These are phyloP conservation scores for Calephelis virginiensis DNA, from an alignment of 1,140 invertebrate genomes.

Conservation along the genomic window DNA sequence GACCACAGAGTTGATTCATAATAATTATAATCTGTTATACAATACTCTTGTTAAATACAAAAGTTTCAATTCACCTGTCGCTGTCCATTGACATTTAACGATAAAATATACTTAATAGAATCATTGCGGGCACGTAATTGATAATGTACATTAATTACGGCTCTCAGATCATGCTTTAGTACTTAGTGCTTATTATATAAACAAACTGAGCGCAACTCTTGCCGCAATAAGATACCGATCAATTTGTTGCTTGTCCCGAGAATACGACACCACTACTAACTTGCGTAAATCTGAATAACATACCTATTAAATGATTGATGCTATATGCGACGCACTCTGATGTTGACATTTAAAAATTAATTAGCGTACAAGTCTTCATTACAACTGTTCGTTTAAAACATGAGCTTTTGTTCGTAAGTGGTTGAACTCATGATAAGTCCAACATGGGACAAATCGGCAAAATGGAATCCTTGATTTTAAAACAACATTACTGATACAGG, in stretches of 20 bases:
- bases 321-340: neutral
- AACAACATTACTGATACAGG: too few relatives aligned
- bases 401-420: too few relatives aligned
- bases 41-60: too few relatives aligned
- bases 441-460: too few relatives aligned
- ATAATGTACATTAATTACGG: constrained; percentile 10
- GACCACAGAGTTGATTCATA: neutral
- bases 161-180: constrained; percentile 24
- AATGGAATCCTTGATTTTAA: too few relatives aligned
- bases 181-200: constrained; percentile 36
- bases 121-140: constrained; percentile 9
- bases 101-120: constrained; percentile 14
- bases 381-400: too few relatives aligned
- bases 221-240: constrained; percentile 34
- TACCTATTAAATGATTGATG: constrained; percentile 29
- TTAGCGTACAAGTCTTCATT: too few relatives aligned
- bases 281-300: constrained; percentile 29
- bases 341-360: neutral
- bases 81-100: neutral
- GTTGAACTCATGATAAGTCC: too few relatives aligned
- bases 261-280: constrained; percentile 31
- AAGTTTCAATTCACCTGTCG: neutral
- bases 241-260: constrained; percentile 37
- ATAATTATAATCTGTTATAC: too few relatives aligned
- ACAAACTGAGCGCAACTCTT: constrained; percentile 29